A percentile compares a stretch with the other conserved stretches of the same genome.
Conservation (phyloP, 92 coral and sea anemone species). For the Epizoanthus fatuus region DNA sequence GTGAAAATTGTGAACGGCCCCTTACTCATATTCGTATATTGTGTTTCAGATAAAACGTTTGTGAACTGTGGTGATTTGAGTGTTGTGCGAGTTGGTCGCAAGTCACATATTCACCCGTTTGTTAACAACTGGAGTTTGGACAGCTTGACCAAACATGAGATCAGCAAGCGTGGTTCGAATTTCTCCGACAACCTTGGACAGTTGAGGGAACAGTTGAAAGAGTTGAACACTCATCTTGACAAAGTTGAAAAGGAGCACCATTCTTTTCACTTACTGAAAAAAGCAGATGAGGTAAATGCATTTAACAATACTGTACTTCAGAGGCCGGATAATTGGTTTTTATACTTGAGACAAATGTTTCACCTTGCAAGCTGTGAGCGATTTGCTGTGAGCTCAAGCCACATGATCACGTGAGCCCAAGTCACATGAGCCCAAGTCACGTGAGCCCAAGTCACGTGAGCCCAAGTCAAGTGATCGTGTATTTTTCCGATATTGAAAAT, state of each 20-base stretch:
- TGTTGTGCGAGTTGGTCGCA: conserved; percentile 92
- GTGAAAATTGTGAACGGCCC: not conserved
- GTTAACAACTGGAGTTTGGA: conserved; percentile 76
- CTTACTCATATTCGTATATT: not conserved
- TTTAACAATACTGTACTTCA: not conserved
- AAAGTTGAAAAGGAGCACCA: conserved; percentile 41
- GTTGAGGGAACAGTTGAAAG: conserved; percentile 31
- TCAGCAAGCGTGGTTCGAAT: conserved; percentile 27
- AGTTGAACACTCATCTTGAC: conserved; percentile 35
- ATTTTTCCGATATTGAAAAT: too few relatives aligned
- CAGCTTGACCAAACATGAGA: conserved; percentile 52
- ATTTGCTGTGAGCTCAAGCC: too few relatives aligned
- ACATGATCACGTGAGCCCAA: too few relatives aligned
- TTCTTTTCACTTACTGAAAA: not conserved
- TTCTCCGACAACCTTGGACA: conserved; percentile 29
- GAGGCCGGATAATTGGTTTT: not conserved
- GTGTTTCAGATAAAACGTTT: conserved; percentile 18
- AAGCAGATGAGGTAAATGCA: conserved; percentile 3
- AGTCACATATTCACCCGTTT: conserved; percentile 70
- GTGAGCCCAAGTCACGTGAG: too few relatives aligned
- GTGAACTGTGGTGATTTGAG: conserved; percentile 88
- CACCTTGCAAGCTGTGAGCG: too few relatives aligned
- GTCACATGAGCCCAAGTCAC: too few relatives aligned
- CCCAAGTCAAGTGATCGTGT: too few relatives aligned
- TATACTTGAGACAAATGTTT: too few relatives aligned